Evolutionary conservation across 2,888 invertebrate species (phyloP), one percentile per base, ranked within the genome.

Genomic region (Agriopis leucophaearia): DNA sequence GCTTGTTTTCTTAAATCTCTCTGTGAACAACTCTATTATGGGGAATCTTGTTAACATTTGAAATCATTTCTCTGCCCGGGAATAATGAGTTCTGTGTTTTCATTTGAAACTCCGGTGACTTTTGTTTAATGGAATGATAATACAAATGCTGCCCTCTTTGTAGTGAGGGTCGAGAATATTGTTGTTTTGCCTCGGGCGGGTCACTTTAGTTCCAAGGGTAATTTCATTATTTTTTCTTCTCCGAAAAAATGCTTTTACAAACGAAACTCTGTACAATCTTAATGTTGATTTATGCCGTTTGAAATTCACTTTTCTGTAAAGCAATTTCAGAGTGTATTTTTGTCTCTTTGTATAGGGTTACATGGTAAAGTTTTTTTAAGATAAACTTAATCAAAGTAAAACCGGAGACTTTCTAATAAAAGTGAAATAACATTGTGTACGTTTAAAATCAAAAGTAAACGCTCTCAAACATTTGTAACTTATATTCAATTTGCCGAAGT

Each of bases 111-210:
- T 87, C 89, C 87, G 88, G 92, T 92, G 92, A 94, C 93, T 92
- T 92, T 92, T 93, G 91, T 92, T 92, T 92, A 94, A 94, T 94
- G 93, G 92, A 94, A 94, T 93, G 91, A 94, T 93, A 94, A 94
- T 92, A 93, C 89, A 85, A 91, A 90, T 90, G 90, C 87, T 91
- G 82, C 86, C 88, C 88, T 89, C 92, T 92, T 91, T 92, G 92
- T 92, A 90, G 91, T 91, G 87, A 86, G 86, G 79, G 82, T 83
- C 83, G 87, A 85, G 87, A 86, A 90, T 90, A 88, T 90, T 91
- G 89, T 90, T 91, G 89, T 90, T 90, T 89, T 90, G 88, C 89
- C 90, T 83, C 84, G 66, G 88, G 90, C 90, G 85, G 88, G 90
- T 91, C 91, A 90, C 88, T 91, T 87, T 90, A 91, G 90, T 91